Conservation (phyloP, 2,888 invertebrate species). For the Athalia rosae region DNA sequence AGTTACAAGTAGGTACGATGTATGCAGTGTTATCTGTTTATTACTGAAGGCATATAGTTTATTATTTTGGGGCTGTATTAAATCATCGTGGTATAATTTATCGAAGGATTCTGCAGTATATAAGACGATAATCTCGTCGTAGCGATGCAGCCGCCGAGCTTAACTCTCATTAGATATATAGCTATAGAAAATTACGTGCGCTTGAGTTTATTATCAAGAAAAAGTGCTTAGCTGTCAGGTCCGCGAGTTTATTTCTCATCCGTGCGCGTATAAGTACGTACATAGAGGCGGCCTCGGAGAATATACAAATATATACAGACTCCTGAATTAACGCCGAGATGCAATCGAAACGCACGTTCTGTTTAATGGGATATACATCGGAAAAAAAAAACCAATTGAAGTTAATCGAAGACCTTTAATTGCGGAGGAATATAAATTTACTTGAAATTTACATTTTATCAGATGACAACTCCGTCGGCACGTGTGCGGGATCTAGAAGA, state of each 20-base stretch:
- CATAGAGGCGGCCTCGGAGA: conserved; percentile 5
- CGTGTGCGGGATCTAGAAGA: too few relatives aligned
- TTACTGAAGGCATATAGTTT: too few relatives aligned
- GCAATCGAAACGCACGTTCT: neutral
- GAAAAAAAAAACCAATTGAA: neutral
- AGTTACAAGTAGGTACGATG: too few relatives aligned
- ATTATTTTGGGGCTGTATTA: too few relatives aligned
- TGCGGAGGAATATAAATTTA: too few relatives aligned
- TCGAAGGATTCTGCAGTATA: too few relatives aligned
- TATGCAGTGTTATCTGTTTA: too few relatives aligned
- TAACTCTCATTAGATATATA: conserved; percentile 5
- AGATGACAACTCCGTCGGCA: too few relatives aligned
- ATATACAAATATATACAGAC: neutral
- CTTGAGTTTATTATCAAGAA: conserved; percentile 41
- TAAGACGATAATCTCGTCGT: too few relatives aligned
- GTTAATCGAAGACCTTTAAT: neutral
- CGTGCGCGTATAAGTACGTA: conserved; percentile 7
- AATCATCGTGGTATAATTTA: too few relatives aligned
- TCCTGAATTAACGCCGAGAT: neutral
- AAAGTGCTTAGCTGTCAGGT: conserved; percentile 63
- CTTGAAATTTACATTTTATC: too few relatives aligned
- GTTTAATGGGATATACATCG: conserved; percentile 9
- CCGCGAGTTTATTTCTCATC: conserved; percentile 47
- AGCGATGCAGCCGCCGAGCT: neutral
- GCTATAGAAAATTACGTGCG: conserved; percentile 24